Conservation (phyloP, 2,888 invertebrate genomes). For the Agrenia bidenticulata region DNA sequence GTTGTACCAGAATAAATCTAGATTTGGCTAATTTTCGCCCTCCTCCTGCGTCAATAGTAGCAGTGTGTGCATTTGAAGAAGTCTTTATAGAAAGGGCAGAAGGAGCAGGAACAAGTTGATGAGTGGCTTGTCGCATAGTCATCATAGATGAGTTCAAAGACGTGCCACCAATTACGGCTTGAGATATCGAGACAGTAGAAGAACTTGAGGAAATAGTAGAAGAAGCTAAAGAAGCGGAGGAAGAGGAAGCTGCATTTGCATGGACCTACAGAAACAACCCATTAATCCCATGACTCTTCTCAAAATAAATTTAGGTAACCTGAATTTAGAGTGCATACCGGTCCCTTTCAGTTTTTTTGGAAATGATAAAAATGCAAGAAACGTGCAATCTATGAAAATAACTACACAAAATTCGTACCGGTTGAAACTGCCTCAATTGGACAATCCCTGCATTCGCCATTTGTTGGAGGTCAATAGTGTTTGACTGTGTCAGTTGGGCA, state of each 20-base stretch:
- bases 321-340: too few relatives aligned
- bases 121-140: neutral
- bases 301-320: too few relatives aligned
- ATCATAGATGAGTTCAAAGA: neutral
- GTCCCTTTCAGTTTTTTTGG: too few relatives aligned
- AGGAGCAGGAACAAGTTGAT: neutral
- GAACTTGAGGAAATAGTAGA: neutral
- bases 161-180: neutral
- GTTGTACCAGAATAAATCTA: constrained; percentile 33
- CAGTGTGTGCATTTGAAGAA: constrained; percentile 16
- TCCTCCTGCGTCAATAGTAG: neutral
- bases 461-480: constrained; percentile 48
- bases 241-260: constrained; percentile 10
- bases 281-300: too few relatives aligned
- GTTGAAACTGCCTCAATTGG: constrained; percentile 48
- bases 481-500: constrained; percentile 38
- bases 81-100: constrained; percentile 13
- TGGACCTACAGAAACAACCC: constrained; percentile 5
- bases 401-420: constrained; percentile 29
- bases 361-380: too few relatives aligned
- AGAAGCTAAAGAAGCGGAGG: constrained; percentile 6
- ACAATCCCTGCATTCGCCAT: constrained; percentile 49
- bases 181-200: constrained; percentile 7
- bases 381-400: constrained; percentile 10
- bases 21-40: constrained; percentile 24